Percentiles rank a stretch among this genome's conserved stretches.
Evolutionary conservation across 2,888 invertebrate genomes (phyloP).

Genomic region (Catocala nupta): DNA sequence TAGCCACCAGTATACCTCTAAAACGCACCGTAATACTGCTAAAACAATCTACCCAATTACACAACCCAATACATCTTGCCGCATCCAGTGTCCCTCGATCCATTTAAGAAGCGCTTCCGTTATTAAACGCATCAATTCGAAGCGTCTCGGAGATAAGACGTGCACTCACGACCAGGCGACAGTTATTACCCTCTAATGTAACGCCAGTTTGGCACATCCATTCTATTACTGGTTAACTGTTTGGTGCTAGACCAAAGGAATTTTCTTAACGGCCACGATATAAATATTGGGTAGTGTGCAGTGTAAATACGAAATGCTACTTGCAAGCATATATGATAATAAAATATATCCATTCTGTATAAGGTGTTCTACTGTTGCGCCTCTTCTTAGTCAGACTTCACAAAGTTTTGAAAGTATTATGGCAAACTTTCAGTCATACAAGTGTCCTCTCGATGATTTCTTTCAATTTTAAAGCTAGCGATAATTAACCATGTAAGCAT

Average conservation of each 20-base stretch:
- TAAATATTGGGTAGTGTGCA: no score
- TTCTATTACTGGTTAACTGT: conserved; percentile 60
- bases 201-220: conserved; percentile 68
- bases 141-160: conserved; percentile 74
- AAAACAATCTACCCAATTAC: conserved; percentile 23
- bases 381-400: no score
- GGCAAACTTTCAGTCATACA: no score
- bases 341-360: no score
- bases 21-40: neutral
- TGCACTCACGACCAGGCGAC: conserved; percentile 74
- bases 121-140: conserved; percentile 82
- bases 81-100: conserved; percentile 58
- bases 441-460: no score
- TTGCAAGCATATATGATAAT: no score
- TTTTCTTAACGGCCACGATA: conserved; percentile 16
- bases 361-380: no score
- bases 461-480: no score
- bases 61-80: conserved; percentile 28
- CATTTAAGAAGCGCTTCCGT: conserved; percentile 68
- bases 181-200: conserved; percentile 75
- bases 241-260: conserved; percentile 44
- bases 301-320: no score
- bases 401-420: no score
- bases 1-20: neutral
- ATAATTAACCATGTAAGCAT: no score